Conservation (phyloP, 2,797 vertebrate genomes). For the Gymnodraco acuticeps region DNA sequence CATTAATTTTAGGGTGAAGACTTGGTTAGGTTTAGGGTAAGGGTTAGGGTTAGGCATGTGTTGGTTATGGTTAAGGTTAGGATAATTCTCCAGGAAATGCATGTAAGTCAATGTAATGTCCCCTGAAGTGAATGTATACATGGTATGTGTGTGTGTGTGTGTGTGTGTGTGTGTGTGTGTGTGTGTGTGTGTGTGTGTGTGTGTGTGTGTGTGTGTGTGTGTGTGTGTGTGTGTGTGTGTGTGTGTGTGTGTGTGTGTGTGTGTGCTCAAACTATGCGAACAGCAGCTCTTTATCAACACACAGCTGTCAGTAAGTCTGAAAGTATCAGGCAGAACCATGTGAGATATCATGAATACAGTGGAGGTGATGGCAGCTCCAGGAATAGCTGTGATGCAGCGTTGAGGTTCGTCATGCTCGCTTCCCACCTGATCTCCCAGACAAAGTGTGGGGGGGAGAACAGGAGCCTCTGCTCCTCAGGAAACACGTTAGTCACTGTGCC, state of each 20-base stretch:
- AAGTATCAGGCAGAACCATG: slow-evolving; percentile 47
- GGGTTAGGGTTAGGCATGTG: no score
- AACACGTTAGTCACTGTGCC: slow-evolving; percentile 63
- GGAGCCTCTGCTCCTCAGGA: slow-evolving; percentile 43
- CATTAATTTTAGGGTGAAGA: no score
- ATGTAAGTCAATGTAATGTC: no score
- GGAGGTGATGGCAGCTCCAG: slow-evolving; percentile 31
- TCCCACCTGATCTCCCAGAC: slow-evolving; percentile 39
- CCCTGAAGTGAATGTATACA: no score
- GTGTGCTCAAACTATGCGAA: slow-evolving; percentile 36
- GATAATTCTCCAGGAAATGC: no score
- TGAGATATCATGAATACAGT: slow-evolving; percentile 56
- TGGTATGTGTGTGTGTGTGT: not conserved
- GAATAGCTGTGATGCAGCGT: slow-evolving; percentile 57
- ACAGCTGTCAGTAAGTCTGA: slow-evolving; percentile 41
- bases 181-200: slow-evolving; percentile 8
- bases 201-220: slow-evolving; percentile 18
- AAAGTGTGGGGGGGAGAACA: slow-evolving; percentile 6
- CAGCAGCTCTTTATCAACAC: slow-evolving; percentile 44
- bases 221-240: slow-evolving; percentile 20
- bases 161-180: slow-evolving; percentile 1
- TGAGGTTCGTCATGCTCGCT: slow-evolving; percentile 44
- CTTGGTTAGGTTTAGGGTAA: no score
- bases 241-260: slow-evolving; percentile 33
- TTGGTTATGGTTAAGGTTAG: no score